Percentiles rank a stretch among this genome's conserved stretches.
phyloP scores from a whole-genome alignment of 1,140 invertebrate genomes.

The Battus philenor region DNA sequence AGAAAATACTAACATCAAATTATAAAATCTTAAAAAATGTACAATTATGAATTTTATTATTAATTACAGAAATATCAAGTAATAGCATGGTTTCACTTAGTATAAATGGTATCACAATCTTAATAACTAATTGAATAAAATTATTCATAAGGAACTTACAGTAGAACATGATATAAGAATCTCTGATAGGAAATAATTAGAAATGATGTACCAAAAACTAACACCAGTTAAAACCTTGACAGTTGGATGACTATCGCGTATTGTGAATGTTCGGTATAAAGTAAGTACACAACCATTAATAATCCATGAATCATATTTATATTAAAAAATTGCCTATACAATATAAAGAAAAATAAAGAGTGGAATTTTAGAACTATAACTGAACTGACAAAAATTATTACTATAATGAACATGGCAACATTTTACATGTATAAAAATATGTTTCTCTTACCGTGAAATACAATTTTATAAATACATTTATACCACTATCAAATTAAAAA shows the following conservation, averaged over 20 bases:
- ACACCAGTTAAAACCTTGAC: constrained; percentile 42
- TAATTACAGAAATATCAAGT: constrained; percentile 48
- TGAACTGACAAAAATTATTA: constrained; percentile 45
- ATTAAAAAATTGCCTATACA: constrained; percentile 21
- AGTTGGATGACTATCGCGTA: constrained; percentile 28
- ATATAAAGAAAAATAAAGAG: constrained; percentile 22
- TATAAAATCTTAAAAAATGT: constrained; percentile 53
- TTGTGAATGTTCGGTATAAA: constrained; percentile 32
- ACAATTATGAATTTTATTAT: constrained; percentile 38
- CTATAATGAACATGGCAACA: constrained; percentile 73
- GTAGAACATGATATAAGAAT: constrained; percentile 57
- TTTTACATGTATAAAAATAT: constrained; percentile 75
- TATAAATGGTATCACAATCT: constrained; percentile 73
- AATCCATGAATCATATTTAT: constrained; percentile 48
- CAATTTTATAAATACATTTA: constrained; percentile 69
- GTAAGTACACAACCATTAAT: constrained; percentile 72
- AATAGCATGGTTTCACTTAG: constrained; percentile 55
- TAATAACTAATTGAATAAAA: constrained; percentile 63
- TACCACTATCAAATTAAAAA: constrained; percentile 62
- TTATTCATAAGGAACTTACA: constrained; percentile 69
- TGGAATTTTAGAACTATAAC: constrained; percentile 26
- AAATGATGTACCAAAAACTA: constrained; percentile 31
- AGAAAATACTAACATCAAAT: constrained; percentile 52
- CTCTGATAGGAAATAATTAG: constrained; percentile 37
- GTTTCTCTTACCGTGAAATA: constrained; percentile 61